phyloP scores from a whole-genome alignment of 2,797 vertebrate genomes.

The Tapera naevia region DNA sequence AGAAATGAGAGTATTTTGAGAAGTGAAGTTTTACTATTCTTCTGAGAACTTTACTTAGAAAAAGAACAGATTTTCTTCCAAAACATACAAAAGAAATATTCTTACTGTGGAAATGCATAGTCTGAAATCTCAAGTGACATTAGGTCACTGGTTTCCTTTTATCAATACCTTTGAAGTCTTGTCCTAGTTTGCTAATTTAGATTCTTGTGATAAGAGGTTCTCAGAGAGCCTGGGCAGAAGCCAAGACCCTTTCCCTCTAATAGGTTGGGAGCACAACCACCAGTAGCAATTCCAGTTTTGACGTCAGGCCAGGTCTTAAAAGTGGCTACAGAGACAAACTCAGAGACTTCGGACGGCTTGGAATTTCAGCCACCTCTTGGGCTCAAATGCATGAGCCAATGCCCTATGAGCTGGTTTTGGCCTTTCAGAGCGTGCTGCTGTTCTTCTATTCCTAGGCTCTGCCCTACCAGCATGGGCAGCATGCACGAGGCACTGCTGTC shows the following conservation, averaged over 20 bases:
- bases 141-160: constrained; percentile 54
- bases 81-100: neutral
- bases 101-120: neutral
- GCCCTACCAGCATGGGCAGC: neutral
- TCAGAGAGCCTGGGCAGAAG: neutral
- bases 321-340: neutral
- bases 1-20: neutral
- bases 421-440: neutral
- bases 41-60: neutral
- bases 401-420: fast-evolving
- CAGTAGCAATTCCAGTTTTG: neutral
- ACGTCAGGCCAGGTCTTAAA: neutral
- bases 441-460: neutral
- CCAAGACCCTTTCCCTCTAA: neutral
- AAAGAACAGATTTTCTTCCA: neutral
- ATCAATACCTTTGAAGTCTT: constrained; percentile 57
- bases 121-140: constrained; percentile 21
- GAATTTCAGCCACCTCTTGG: neutral
- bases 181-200: constrained; percentile 55
- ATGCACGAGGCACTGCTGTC: fast-evolving
- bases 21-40: neutral
- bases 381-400: neutral
- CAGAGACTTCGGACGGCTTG: neutral
- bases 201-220: constrained; percentile 39
- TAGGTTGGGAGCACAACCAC: neutral